Conservation (phyloP, 2,113 vertebrate species). For the Tachuris rubrigastra region DNA sequence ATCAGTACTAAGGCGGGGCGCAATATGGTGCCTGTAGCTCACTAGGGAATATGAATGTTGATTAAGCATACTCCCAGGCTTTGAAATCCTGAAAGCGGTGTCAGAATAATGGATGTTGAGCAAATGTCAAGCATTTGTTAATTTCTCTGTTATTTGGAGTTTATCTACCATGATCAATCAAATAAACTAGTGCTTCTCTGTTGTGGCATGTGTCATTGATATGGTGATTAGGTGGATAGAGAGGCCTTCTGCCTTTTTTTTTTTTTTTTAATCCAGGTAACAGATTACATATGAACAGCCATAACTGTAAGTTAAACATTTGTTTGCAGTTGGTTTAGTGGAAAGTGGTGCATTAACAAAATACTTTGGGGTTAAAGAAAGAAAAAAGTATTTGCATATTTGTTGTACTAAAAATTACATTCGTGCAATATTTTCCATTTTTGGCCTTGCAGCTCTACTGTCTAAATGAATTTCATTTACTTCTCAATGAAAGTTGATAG, state of each 20-base stretch:
- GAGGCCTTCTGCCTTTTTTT: slow-evolving; percentile 81
- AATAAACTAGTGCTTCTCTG: slow-evolving; percentile 89
- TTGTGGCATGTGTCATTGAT: slow-evolving; percentile 99
- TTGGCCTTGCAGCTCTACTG: neutral
- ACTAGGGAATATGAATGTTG: slow-evolving; percentile 99
- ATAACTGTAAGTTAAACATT: slow-evolving; percentile 57
- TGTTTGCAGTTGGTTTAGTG: slow-evolving; percentile 61
- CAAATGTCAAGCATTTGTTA: slow-evolving; percentile 99
- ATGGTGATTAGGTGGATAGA: slow-evolving; percentile 95
- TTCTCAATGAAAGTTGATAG: neutral
- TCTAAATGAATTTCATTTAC: neutral
- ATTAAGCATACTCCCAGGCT: slow-evolving; percentile 99
- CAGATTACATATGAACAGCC: slow-evolving; percentile 63
- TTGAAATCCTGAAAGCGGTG: slow-evolving; percentile 98
- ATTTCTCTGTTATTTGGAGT: slow-evolving; percentile 99
- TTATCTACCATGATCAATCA: slow-evolving; percentile 98
- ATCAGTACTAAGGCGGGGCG: slow-evolving; percentile 95
- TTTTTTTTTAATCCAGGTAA: slow-evolving; percentile 70
- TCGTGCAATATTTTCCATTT: neutral
- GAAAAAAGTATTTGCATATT: neutral
- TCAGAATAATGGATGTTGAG: slow-evolving; percentile 99
- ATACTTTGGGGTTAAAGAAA: neutral
- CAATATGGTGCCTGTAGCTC: slow-evolving; percentile 97
- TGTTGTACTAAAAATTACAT: neutral
- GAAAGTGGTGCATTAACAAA: slow-evolving; percentile 57